Conservation (phyloP, 2,797 vertebrate genomes). For the Sebastes umbrosus region DNA sequence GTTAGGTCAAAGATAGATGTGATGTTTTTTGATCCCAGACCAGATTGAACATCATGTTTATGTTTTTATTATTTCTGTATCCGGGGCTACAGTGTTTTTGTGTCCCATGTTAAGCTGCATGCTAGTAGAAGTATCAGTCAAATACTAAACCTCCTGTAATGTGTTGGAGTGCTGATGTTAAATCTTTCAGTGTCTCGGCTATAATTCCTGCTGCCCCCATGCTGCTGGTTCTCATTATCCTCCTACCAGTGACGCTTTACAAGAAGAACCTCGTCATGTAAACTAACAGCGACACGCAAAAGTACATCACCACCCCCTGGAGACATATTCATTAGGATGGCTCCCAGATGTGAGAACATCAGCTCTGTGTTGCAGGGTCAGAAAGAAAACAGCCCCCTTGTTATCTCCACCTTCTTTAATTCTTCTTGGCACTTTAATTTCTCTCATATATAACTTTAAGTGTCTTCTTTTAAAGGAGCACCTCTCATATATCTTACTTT, state of each 20-base stretch:
- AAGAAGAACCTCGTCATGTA: background rate
- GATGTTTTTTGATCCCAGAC: background rate
- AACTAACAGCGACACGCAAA: background rate
- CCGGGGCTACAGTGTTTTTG: background rate
- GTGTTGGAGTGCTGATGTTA: background rate
- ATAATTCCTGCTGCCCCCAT: background rate
- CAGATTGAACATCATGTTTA: background rate
- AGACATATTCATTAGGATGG: background rate
- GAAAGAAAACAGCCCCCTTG: background rate
- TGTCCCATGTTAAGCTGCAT: background rate
- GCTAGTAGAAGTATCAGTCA: background rate
- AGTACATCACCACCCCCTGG: background rate
- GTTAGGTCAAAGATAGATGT: background rate
- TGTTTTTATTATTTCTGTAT: background rate
- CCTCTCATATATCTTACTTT: background rate
- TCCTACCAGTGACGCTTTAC: background rate
- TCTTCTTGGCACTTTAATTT: slow-evolving; percentile 2
- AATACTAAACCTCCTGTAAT: background rate
- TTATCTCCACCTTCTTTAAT: background rate
- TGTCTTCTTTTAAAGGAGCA: background rate
- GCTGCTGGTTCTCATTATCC: slow-evolving; percentile 12
- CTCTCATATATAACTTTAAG: background rate
- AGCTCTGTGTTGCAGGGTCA: background rate
- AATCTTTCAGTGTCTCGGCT: background rate
- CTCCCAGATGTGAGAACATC: slow-evolving; percentile 23